Evolutionary conservation across 92 coral and sea anemone genomes (phyloP).

Genomic region (Actinostola sp.): DNA sequence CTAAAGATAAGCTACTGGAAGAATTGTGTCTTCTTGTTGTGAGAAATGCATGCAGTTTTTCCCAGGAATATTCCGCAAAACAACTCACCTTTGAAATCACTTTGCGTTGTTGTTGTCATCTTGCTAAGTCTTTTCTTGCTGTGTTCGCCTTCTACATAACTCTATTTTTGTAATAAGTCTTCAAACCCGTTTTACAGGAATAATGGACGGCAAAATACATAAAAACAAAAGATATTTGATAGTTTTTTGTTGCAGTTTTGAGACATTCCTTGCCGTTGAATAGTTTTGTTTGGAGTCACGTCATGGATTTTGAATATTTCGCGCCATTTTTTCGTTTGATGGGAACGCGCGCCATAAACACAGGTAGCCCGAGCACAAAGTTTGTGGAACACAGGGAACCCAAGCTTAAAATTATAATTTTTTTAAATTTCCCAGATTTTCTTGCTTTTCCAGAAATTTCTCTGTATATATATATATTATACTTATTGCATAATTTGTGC

Average conservation of each 20-base stretch:
- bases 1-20: not conserved
- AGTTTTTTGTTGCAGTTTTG: too few species aligned
- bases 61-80: not conserved
- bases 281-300: slow-evolving; percentile 7
- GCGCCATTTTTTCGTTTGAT: slow-evolving; percentile 30
- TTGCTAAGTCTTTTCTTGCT: not conserved
- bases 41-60: not conserved
- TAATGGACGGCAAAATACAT: not conserved
- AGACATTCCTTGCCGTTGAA: not conserved
- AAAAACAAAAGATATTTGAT: too few species aligned
- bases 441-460: too few species aligned
- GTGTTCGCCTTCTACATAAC: not conserved
- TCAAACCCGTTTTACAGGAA: too few species aligned
- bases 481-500: too few species aligned
- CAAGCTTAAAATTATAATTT: too few species aligned
- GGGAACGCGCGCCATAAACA: slow-evolving; percentile 15
- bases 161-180: too few species aligned
- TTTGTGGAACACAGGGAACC: slow-evolving; percentile 17
- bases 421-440: too few species aligned
- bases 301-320: slow-evolving; percentile 28
- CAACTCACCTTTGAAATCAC: slow-evolving; percentile 43
- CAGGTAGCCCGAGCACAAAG: slow-evolving; percentile 10
- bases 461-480: too few species aligned
- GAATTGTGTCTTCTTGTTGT: too few species aligned
- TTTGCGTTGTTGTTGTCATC: slow-evolving; percentile 32